These are phyloP conservation scores for Macrobrachium rosenbergii DNA, from an alignment of 1,140 invertebrate species.

Conservation along the genomic window DNA sequence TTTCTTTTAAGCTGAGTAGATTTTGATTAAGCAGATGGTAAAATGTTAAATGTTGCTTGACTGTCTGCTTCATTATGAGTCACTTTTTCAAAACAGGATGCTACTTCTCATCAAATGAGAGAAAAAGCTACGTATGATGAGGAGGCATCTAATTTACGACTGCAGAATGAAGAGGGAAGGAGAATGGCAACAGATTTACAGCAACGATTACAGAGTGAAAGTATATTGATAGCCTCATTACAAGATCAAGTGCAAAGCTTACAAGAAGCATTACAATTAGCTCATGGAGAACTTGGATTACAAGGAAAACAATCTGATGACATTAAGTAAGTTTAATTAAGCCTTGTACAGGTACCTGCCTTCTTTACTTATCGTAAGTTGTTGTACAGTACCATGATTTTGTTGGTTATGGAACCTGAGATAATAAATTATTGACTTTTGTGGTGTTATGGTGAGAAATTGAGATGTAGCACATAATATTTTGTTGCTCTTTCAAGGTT, in stretches of 20 bases:
- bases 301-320: constrained; percentile 53
- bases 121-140: constrained; percentile 55
- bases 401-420: too few species aligned
- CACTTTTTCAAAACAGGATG: constrained; percentile 10
- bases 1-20: not conserved
- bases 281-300: constrained; percentile 43
- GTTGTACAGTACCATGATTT: too few species aligned
- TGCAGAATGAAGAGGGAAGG: constrained; percentile 50
- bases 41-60: too few species aligned
- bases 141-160: constrained; percentile 40
- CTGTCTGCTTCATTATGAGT: too few species aligned
- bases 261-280: constrained; percentile 57
- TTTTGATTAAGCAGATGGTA: not conserved
- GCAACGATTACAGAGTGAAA: constrained; percentile 57
- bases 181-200: constrained; percentile 52
- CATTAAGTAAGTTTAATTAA: constrained; percentile 44
- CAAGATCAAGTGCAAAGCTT: constrained; percentile 59
- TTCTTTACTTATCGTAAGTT: too few species aligned
- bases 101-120: constrained; percentile 39
- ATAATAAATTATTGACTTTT: too few species aligned
- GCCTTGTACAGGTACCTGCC: too few species aligned
- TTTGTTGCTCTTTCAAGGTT: too few species aligned
- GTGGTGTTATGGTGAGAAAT: too few species aligned
- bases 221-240: constrained; percentile 43
- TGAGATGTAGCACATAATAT: too few species aligned